Evolutionary conservation across 2,113 vertebrate genomes (phyloP).

Genomic region (Tupaia chinensis): DNA sequence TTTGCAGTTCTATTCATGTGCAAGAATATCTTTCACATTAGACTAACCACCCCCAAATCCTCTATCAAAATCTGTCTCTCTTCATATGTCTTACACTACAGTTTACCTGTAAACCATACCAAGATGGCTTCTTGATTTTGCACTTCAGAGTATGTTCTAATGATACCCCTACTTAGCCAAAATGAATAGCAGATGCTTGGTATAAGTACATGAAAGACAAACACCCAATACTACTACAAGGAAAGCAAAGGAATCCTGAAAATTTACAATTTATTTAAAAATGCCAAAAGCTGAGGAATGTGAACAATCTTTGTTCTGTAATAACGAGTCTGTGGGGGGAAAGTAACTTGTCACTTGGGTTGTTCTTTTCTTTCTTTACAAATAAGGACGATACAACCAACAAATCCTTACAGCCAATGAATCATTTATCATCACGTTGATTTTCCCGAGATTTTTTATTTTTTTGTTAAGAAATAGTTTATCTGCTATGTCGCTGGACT

Average conservation of each 20-base stretch:
- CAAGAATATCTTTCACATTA: neutral
- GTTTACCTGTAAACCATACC: neutral
- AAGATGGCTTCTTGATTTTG: neutral
- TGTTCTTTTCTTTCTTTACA: neutral
- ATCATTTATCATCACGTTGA: conserved; percentile 11
- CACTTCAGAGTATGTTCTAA: neutral
- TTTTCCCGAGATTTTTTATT: conserved; percentile 27
- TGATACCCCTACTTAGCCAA: neutral
- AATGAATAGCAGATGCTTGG: neutral
- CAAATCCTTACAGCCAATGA: neutral
- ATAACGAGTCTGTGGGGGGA: neutral
- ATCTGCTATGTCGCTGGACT: too few species aligned
- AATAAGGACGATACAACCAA: neutral
- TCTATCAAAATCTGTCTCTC: neutral
- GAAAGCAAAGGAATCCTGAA: neutral
- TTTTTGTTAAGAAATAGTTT: neutral
- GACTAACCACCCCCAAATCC: neutral
- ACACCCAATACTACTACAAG: neutral
- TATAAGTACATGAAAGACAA: neutral
- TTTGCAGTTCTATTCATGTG: neutral
- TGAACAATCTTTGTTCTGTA: neutral
- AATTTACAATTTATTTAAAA: neutral
- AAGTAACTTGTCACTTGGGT: neutral
- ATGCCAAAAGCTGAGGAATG: neutral
- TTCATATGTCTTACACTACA: neutral